Evolutionary conservation across 2,113 vertebrate species (phyloP), one percentile per base, ranked within the genome.

Genomic region (Amia ocellicauda): DNA sequence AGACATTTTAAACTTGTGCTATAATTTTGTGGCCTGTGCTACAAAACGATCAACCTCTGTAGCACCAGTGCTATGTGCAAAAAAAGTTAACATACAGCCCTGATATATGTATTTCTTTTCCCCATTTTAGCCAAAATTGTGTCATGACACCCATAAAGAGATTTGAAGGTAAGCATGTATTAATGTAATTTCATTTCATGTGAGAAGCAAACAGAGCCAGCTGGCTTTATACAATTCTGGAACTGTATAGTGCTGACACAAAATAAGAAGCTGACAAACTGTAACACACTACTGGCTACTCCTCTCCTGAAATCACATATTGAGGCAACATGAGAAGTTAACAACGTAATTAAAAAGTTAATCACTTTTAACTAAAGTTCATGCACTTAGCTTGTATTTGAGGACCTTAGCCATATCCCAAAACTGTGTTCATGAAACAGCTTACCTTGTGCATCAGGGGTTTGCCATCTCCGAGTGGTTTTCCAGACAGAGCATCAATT

Each of bases 401-500:
- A 36, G 31, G 11, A 36, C 1, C 31, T 36, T 7, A 36, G 31
- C 31, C 31, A 36, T 11, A 36, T 36, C 31, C 31, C 31, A 36
- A 7, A 7, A 5, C 31, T 36, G 31, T 36, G 31, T 11, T 36
- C 31, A 5, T 50, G 47, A 50, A 50, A 17, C 47, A 19, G 69
- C 76, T 4, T 81, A 98, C 97, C 93, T 93, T 93, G 78, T 98
- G 96, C 57, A 84, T 90, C 73, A 99, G 81, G 60, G 91, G 83
- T 66, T 93, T 98, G 54, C 96, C 93, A 69, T 98, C 96, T 23
- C 91, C 86, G 8, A 98, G 60, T 7, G 91, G 78, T 76, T 98
- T 99, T 74, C 96, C 96, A 28, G 88, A 91, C 60, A 92, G 83
- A 58, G 89, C 86, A 60, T 99, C 97, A 83, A 97, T 94, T n/a